Base-by-base conservation (phyloP, 1,140 invertebrate species). In the Bradynema listronoti region DNA sequence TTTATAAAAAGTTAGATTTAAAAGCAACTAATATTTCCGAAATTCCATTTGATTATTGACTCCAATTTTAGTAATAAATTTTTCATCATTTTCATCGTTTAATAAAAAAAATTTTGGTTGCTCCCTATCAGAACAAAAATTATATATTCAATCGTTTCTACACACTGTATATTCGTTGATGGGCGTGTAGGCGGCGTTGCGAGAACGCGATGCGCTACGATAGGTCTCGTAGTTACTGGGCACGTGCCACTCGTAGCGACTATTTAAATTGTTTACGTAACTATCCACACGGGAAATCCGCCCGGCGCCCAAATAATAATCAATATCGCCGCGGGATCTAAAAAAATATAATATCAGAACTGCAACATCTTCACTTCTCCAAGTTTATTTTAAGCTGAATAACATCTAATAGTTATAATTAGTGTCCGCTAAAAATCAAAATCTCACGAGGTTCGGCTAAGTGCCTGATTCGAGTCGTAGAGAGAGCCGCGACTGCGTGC, bases 201-300 rank as follows among this genome's bases (percentile, higher is more conserved):
- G 41, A 11, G 53, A 19, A 16, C 67, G 72, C 14, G 74, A 77
- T n/a, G 63, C 36, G 16, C 72, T 72, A n/a, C 68, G 53, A 53
- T 77, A 77, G 19, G 62, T 41, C 1, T 71, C 73, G 61, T 78
- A 73, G 24, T 58, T 75, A 22, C 63, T 55, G 11, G 75, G 69
- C 32, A 78, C 66, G 33, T 75, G 56, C 53, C 60, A 77, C 39
- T 77, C 74, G 55, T 77, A 77, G 16, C 47, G 63, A 33, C 55
- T 61, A 53, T 77, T 68, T 24, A 72, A 57, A 51, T 71, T 70
- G 42, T 67, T 63, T 39, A 78, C 73, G 58, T 73, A 77, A 51
- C 66, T 73, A 50, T 78, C 74, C 24, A 77, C 75, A 33, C 74
- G 75, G 11, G 69, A 77, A 30, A 78, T 55, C 33, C 74, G 59